Base-by-base conservation (phyloP, 2,888 invertebrate genomes). In the Mythimna ferrago region DNA sequence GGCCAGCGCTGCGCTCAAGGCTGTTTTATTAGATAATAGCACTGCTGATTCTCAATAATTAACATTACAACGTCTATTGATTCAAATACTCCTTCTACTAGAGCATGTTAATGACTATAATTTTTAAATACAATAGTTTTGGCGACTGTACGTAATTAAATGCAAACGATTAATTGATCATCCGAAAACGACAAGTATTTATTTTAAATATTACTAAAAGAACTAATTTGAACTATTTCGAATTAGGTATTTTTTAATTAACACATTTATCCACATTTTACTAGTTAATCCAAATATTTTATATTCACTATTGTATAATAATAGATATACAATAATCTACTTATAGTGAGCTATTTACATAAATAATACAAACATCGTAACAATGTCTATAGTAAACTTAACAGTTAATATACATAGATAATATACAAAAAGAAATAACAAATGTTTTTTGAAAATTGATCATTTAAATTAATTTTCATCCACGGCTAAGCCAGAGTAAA, bases 301-400 rank as follows among this genome's bases (percentile, higher is more conserved):
- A 86, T 88, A 90, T 88, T 89, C 84, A 91, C 83, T 84, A 87
- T 89, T 86, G 80, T 87, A 83, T 85, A 88, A 82, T 83, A 79
- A 86, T 88, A 90, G 84, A 87, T 93, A 87, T 93, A 92, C 89
- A 93, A 92, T 93, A 92, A 80, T 89, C 91, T 93, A 95, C 92
- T 92, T 94, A 93, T 61, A 89, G 71, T 86, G 76, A 87, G 83
- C 87, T 96, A 95, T 96, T 91, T 95, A 96, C 95, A 96, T 91
- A 93, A 94, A 95, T 95, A 95, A 94, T 95, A 95, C 94, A 95
- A 94, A 95, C 93, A 93, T 93, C 89, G 88, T 87, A 96, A 96
- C 95, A 93, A 95, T 94, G 92, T 93, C 90, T 83, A 89, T 87
- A 90, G 84, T 91, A 95, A 95, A 95, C 95, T 95, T 95, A 96